phyloP scores from a whole-genome alignment of 2,113 vertebrate genomes.

The Microtus oregoni region DNA sequence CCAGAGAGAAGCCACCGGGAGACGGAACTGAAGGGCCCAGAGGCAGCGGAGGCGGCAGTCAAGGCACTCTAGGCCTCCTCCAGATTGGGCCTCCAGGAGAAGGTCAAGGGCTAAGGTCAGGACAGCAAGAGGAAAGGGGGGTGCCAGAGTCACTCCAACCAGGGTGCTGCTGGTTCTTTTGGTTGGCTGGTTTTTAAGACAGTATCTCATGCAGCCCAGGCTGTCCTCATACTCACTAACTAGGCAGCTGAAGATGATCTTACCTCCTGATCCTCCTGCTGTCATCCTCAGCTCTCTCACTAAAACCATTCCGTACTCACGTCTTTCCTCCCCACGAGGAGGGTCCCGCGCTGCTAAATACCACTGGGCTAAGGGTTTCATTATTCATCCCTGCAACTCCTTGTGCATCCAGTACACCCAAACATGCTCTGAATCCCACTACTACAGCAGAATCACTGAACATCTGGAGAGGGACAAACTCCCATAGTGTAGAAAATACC shows the following conservation, averaged over 20 bases:
- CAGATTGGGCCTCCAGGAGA: neutral
- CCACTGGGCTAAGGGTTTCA: neutral
- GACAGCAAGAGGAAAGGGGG: neutral
- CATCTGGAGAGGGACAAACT: neutral
- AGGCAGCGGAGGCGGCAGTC: too few relatives aligned
- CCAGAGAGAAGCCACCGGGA: too few relatives aligned
- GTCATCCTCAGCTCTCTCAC: neutral
- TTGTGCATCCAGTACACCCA: neutral
- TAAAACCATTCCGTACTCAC: rapidly evolving
- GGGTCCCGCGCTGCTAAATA: too few relatives aligned
- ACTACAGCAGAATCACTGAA: too few relatives aligned
- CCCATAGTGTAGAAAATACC: neutral
- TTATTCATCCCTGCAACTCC: too few relatives aligned
- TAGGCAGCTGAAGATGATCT: neutral
- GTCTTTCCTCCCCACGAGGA: neutral
- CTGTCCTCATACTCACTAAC: neutral
- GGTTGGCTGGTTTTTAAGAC: neutral
- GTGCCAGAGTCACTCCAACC: neutral
- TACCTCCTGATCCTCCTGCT: neutral
- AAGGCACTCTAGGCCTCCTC: neutral
- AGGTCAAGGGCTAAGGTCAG: neutral
- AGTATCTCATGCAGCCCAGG: neutral
- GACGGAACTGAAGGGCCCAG: neutral
- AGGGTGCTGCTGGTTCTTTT: neutral
- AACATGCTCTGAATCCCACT: too few relatives aligned